Evolutionary conservation across 1,140 invertebrate genomes (phyloP), one percentile per base, ranked within the genome.

Genomic region (Leptinotarsa defecta): DNA sequence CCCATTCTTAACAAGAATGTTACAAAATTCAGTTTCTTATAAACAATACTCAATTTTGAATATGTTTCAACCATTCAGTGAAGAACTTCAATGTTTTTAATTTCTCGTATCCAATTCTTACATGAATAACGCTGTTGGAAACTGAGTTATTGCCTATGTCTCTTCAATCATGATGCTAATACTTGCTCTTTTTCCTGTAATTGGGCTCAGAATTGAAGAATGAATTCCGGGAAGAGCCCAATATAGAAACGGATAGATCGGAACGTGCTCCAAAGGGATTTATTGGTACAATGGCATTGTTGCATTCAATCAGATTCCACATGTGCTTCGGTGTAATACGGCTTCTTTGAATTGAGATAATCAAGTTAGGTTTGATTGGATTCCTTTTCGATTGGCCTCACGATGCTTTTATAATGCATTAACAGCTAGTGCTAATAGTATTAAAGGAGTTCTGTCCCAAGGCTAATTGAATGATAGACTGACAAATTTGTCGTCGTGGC

Each of bases 231-330:
- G n/a, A 57, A 17, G 52, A 6, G 52, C 52, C 11, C 52, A 57
- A 57, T 57, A 17, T 57, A n/a, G 52, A 57, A 57, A 17, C n/a
- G 52, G 52, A 13, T 57, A 15, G 52, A 6, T 57, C 52, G 52
- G 52, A n/a, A 57, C 52, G 15, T 57, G 52, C 52, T 57, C 52
- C 52, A n/a, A 57, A 15, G n/a, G 52, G 15, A 15, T 57, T n/a
- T 15, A 57, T 17, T 48, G 71, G 68, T 67, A 73, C 63, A 61
- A 73, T 49, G 49, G 13, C 64, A 65, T 49, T 62, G 48, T 64
- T 68, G 61, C 48, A 73, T 63, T 68, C 52, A 65, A 74, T 74
- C 64, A 74, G 48, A 65, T 74, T 64, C 52, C 57, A 61, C 57
- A 27, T 68, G 62, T 52, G 48, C 57, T 27, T 52, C 24, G 61